Evolutionary conservation across 1,140 invertebrate genomes (phyloP).

Genomic region (Epicauta chinensis): DNA sequence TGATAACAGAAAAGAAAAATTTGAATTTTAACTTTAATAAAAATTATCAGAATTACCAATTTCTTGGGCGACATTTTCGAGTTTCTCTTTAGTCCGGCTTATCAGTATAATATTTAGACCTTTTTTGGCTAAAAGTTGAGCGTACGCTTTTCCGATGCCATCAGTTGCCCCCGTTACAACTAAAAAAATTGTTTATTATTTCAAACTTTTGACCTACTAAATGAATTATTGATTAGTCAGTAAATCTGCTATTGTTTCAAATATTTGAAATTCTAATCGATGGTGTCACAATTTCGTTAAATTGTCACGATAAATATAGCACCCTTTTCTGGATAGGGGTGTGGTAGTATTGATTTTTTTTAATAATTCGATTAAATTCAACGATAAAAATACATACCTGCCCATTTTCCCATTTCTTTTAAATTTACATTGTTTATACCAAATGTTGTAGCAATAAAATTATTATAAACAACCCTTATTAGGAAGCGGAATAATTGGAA

Average conservation of each 20-base stretch:
- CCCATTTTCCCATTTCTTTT: slow-evolving; percentile 45
- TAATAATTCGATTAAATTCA: too few species aligned
- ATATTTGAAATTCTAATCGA: background rate
- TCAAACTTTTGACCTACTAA: too few species aligned
- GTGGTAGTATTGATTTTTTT: background rate
- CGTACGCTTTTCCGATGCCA: slow-evolving; percentile 88
- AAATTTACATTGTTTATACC: slow-evolving; percentile 42
- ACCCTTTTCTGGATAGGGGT: background rate
- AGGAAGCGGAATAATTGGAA: slow-evolving; percentile 33
- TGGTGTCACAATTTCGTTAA: too few species aligned
- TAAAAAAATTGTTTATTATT: slow-evolving; percentile 42
- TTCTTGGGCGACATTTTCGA: slow-evolving; percentile 73
- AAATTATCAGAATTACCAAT: slow-evolving; percentile 55
- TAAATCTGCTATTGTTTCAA: background rate
- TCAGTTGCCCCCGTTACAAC: slow-evolving; percentile 88
- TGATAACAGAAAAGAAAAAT: slow-evolving; percentile 38
- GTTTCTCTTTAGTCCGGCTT: slow-evolving; percentile 75
- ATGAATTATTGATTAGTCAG: background rate
- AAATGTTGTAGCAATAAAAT: slow-evolving; percentile 41
- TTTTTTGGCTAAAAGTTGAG: slow-evolving; percentile 68
- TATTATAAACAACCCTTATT: slow-evolving; percentile 37
- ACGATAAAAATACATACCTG: slow-evolving; percentile 40
- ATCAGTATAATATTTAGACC: slow-evolving; percentile 86
- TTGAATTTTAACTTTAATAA: background rate
- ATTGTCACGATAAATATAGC: too few species aligned